Conservation (phyloP, 2,888 invertebrate species). For the Cephus nigrinus region DNA sequence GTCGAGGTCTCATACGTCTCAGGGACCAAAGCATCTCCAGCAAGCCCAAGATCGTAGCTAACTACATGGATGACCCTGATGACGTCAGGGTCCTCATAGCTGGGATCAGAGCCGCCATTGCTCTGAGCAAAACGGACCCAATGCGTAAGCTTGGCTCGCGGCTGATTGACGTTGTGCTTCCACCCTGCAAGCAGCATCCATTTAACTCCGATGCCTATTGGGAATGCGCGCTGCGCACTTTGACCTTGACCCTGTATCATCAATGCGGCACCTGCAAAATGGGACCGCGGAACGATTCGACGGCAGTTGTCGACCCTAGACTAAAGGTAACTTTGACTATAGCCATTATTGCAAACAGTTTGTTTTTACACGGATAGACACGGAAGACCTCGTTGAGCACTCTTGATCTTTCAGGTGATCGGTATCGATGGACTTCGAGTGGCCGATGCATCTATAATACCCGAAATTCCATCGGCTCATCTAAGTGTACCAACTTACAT, state of each 20-base stretch:
- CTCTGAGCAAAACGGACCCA: conserved; percentile 69
- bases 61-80: conserved; percentile 73
- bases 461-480: conserved; percentile 72
- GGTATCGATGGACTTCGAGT: conserved; percentile 72
- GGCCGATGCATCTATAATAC: conserved; percentile 75
- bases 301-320: conserved; percentile 74
- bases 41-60: conserved; percentile 74
- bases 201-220: conserved; percentile 72
- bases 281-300: conserved; percentile 71
- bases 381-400: no score
- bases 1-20: conserved; percentile 73
- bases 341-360: no score
- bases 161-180: conserved; percentile 67
- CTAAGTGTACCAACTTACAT: conserved; percentile 74
- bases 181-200: conserved; percentile 67
- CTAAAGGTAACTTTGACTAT: conserved; percentile 64
- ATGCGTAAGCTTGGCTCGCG: conserved; percentile 70
- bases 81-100: conserved; percentile 72
- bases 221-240: conserved; percentile 71
- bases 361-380: no score
- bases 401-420: neutral
- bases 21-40: conserved; percentile 72
- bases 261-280: conserved; percentile 76
- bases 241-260: conserved; percentile 73
- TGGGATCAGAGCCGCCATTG: conserved; percentile 69